These are phyloP conservation scores for Phortica okadai DNA, from an alignment of 2,888 invertebrate genomes.

Conservation along the genomic window DNA sequence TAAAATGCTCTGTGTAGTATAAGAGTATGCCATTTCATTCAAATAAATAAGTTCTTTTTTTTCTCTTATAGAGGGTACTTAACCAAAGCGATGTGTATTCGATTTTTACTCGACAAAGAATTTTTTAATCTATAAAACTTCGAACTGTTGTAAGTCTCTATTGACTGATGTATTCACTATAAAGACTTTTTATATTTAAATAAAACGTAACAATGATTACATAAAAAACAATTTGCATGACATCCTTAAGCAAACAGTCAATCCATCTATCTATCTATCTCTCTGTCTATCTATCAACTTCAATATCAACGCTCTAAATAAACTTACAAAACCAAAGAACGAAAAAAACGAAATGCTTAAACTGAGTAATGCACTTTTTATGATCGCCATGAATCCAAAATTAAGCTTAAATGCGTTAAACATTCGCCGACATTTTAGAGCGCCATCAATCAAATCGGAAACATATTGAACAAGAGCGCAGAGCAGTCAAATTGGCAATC, in stretches of 20 bases:
- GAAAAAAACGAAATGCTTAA: slow-evolving; percentile 34
- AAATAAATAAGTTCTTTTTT: no score
- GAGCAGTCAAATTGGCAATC: slow-evolving; percentile 19
- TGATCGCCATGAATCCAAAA: slow-evolving; percentile 52
- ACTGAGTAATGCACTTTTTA: slow-evolving; percentile 37
- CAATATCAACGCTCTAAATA: slow-evolving; percentile 13
- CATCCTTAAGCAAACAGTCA: slow-evolving; percentile 2
- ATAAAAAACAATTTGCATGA: background rate
- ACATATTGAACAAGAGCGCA: slow-evolving; percentile 46
- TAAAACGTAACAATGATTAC: no score
- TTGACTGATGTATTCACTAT: no score
- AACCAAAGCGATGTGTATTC: no score
- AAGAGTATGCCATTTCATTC: no score
- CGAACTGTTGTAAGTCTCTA: no score
- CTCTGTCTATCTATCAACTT: slow-evolving; percentile 56
- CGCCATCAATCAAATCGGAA: slow-evolving; percentile 59
- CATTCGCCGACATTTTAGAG: slow-evolving; percentile 34
- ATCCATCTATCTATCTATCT: slow-evolving; percentile 54
- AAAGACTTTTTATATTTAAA: no score
- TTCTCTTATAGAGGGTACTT: no score
- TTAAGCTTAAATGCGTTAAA: slow-evolving; percentile 47
- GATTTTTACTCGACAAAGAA: no score
- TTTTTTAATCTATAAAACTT: no score
- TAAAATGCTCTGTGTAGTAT: slow-evolving; percentile 38
- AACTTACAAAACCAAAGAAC: slow-evolving; percentile 25